Base-by-base conservation (phyloP, 2,888 invertebrate species). In the Dastarcus helophoroides region DNA sequence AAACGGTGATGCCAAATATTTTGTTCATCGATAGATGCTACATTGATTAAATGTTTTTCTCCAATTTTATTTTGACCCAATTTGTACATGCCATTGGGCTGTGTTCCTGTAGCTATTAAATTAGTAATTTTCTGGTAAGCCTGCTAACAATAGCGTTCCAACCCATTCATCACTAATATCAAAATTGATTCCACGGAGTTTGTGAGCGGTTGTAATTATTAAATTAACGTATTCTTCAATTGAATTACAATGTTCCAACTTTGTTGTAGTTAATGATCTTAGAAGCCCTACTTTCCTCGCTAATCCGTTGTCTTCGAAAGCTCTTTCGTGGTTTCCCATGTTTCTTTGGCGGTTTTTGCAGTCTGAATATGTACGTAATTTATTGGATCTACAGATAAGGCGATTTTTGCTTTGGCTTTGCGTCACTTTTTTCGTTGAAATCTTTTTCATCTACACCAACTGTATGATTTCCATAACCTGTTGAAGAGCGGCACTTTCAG, bases 221-320 rank as follows among this genome's bases (percentile, higher is more conserved):
- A 37, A 34, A 12, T 41, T 47, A 1, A 54, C 45, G 19, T 52
- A 53, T 22, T 47, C 40, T 26, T 50, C 48, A 10, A 53, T 38
- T 4, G 43, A 41, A 4, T 33, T 29, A 31, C 48, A 45, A 13
- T 41, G 37, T 14, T 46, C 40, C 4, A 50, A 33, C 22, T 22
- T 37, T 4, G 45, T 48, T 4, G 42, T 49, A 2, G 45, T 38
- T 22, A 53, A 29, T 2, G 26, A 38, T 19, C 41, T 36, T 12
- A 54, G 29, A 14, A 54, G 32, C 16, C 42, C 39, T 14, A 54
- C 47, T 33, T 39, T 46, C 19, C 53, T 31, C 2, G 48, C 46
- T 3, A 51, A 34, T 13, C 50, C 52, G n/a, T 38, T 35, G 29
- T 55, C 52, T 23, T 53, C 41, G 33, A 51, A 53, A 1, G 42